Percentiles rank a stretch among this genome's conserved stretches.
phyloP scores from a whole-genome alignment of 2,113 vertebrate genomes.

The Neodon shergylaensis region DNA sequence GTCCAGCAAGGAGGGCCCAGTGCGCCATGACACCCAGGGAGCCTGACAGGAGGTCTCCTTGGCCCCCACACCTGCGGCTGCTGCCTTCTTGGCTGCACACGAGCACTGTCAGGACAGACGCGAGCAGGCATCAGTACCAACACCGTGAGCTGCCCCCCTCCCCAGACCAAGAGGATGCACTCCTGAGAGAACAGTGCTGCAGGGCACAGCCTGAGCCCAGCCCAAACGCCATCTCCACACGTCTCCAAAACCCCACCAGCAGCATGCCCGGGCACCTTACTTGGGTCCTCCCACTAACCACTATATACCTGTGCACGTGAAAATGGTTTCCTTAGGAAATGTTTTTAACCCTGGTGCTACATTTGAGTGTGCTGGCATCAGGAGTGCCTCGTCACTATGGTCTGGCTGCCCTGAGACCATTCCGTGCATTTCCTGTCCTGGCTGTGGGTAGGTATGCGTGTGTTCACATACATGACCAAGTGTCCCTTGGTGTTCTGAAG shows the following conservation, averaged over 20 bases:
- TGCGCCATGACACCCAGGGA: slow-evolving; percentile 94
- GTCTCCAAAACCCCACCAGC: accelerated
- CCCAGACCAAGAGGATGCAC: too few relatives aligned
- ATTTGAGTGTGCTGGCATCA: background rate
- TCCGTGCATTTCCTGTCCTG: accelerated
- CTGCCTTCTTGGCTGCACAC: slow-evolving; percentile 93
- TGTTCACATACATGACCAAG: accelerated
- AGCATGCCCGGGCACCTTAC: accelerated
- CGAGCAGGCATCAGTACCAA: too few relatives aligned
- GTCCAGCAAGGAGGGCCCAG: slow-evolving; percentile 93
- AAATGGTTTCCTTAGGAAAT: background rate
- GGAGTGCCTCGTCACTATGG: background rate
- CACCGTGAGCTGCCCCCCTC: background rate
- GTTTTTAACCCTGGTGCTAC: background rate
- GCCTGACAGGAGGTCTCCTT: slow-evolving; percentile 96
- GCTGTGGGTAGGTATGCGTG: background rate
- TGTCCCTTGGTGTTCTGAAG: background rate
- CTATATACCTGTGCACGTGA: accelerated
- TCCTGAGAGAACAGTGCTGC: background rate
- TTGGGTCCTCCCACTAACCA: background rate
- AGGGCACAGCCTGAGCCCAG: background rate
- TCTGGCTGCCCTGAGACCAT: background rate
- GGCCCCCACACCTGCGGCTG: slow-evolving; percentile 94
- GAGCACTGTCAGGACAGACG: slow-evolving; percentile 85
- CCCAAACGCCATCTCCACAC: background rate